Base-by-base conservation (phyloP, 2,888 invertebrate species). In the Latrodectus hesperus region DNA sequence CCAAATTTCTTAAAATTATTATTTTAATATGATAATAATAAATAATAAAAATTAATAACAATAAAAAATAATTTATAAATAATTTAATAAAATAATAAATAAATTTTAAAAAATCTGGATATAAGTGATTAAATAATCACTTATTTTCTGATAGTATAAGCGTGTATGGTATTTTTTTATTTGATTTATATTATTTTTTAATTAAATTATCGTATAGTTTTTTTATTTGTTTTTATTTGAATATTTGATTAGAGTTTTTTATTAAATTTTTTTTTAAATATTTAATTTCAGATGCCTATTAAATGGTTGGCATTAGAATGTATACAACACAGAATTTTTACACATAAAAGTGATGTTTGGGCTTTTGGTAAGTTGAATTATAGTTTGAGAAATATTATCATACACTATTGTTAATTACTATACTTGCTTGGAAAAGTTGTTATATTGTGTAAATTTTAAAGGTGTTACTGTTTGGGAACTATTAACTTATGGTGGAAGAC, bases 271-370 rank as follows among this genome's bases (percentile, higher is more conserved):
- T 64, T 60, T 64, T 72, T 14, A 16, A 60, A 60, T 81, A 8
- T 22, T 73, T 67, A 14, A 14, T 17, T 53, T 16, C 90, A 93
- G 93, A 98, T 99, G 97, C 99, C 99, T 0, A 98, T 99, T 90
- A 99, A 99, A 93, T 99, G 99, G 99, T 93, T 99, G 89, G 99
- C 99, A 0, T 93, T 99, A 55, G 99, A 99, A 92, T 99, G 99
- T 92, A 98, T 99, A 89, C 96, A 97, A 90, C 97, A 98, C 92
- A 94, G 98, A 83, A 96, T 98, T 89, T 99, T 99, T 92, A 99
- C 98, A 0, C 98, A 99, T 92, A 99, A 99, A 92, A 98, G 97
- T 90, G 99, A 99, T 92, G 98, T 99, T 0, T 99, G 99, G 99
- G 98, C 99, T 1, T 99, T 98, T 91, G 99, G 98, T 91, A 92